Conservation (phyloP, 2,888 invertebrate genomes). For the Aethes cnicana region DNA sequence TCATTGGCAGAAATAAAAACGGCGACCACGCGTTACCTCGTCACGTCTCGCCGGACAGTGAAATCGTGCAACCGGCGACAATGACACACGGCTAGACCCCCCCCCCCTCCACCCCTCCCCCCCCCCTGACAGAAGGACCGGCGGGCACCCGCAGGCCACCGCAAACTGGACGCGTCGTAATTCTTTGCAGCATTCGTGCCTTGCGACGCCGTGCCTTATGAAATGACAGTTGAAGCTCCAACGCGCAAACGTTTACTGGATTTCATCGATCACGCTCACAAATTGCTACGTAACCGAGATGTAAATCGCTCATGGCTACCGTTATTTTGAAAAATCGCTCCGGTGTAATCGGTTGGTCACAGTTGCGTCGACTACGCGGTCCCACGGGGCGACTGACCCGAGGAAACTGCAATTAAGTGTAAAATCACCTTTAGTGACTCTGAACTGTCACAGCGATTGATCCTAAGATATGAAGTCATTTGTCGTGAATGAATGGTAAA, state of each 20-base stretch:
- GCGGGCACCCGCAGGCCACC: constrained; percentile 46
- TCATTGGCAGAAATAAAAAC: constrained; percentile 83
- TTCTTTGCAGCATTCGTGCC: constrained; percentile 60
- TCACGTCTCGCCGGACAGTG: constrained; percentile 78
- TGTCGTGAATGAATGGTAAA: constrained; percentile 18
- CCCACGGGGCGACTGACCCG: constrained; percentile 65
- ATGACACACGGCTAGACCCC: constrained; percentile 63
- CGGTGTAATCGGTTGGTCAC: constrained; percentile 72
- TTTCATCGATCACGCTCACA: constrained; percentile 79
- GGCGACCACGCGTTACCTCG: constrained; percentile 80
- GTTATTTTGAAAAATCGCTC: constrained; percentile 80
- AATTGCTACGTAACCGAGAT: constrained; percentile 77
- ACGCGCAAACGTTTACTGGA: constrained; percentile 74
- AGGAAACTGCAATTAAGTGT: constrained; percentile 55
- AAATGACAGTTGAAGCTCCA: constrained; percentile 77
- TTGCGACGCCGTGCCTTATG: constrained; percentile 74
- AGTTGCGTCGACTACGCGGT: constrained; percentile 74
- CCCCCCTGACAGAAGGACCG: constrained; percentile 38
- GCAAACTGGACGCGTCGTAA: constrained; percentile 51
- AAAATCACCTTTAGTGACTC: constrained; percentile 66
- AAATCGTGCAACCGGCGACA: constrained; percentile 79
- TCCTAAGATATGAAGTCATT: constrained; percentile 22
- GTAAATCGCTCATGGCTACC: constrained; percentile 75
- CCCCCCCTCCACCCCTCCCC: constrained; percentile 46
- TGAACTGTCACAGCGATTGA: constrained; percentile 44